Conservation (phyloP, 2,113 vertebrate species). For the Nicator chloris region DNA sequence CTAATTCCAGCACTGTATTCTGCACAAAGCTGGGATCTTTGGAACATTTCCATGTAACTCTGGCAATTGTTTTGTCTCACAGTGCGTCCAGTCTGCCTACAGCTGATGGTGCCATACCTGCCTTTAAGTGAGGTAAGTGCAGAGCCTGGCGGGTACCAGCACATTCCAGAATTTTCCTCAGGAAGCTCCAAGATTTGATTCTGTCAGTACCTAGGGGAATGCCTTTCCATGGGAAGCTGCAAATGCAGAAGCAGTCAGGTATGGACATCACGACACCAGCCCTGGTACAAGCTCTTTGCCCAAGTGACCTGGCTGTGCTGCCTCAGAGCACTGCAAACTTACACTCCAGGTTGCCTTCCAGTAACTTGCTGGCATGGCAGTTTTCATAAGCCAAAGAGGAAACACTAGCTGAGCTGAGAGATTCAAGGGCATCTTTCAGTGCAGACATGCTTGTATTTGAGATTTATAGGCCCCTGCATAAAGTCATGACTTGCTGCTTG, state of each 20-base stretch:
- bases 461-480: not conserved
- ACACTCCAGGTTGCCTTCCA: not conserved
- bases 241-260: not conserved
- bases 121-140: not conserved
- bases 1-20: not conserved
- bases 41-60: not conserved
- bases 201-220: not conserved
- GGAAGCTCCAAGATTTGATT: not conserved
- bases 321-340: not conserved
- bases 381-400: not conserved
- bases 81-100: not conserved
- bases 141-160: not conserved
- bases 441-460: not conserved
- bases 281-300: not conserved
- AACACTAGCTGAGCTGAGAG: not conserved
- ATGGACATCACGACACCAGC: not conserved
- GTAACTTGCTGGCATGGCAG: not conserved
- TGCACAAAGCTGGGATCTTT: not conserved
- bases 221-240: not conserved
- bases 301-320: not conserved
- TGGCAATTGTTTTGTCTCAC: not conserved
- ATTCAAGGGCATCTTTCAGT: constrained; percentile 5
- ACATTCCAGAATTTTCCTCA: not conserved
- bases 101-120: not conserved
- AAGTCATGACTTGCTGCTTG: not conserved